phyloP scores from a whole-genome alignment of 2,888 invertebrate species.

The Sarcophaga caerulescens region DNA sequence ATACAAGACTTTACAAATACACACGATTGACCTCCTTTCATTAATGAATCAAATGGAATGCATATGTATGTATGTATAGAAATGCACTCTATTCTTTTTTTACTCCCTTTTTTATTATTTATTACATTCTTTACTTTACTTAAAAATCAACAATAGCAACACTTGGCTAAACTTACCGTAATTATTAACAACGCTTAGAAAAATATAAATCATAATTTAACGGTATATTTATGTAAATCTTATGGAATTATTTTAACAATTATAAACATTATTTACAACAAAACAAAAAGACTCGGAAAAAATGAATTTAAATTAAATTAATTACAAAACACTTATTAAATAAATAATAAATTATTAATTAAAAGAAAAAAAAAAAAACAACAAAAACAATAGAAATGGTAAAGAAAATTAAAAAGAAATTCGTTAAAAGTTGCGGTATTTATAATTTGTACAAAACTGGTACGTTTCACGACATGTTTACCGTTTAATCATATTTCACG shows the following conservation, averaged over 20 bases:
- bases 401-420: slow-evolving; percentile 11
- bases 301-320: not conserved
- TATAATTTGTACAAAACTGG: slow-evolving; percentile 12
- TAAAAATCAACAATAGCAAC: not conserved
- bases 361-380: slow-evolving; percentile 25
- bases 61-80: not conserved
- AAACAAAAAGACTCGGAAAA: slow-evolving; percentile 10
- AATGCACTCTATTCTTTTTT: not conserved
- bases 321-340: slow-evolving; percentile 46
- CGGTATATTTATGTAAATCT: slow-evolving; percentile 23
- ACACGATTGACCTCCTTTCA: slow-evolving; percentile 3
- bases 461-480: slow-evolving; percentile 76
- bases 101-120: not conserved
- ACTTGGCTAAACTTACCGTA: slow-evolving; percentile 78
- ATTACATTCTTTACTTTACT: not conserved
- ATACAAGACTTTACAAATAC: not conserved
- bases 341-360: slow-evolving; percentile 19
- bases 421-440: slow-evolving; percentile 25
- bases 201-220: slow-evolving; percentile 79
- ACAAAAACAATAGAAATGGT: not conserved
- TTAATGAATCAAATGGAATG: not conserved
- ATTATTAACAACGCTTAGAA: slow-evolving; percentile 79
- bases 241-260: slow-evolving; percentile 62
- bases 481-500: slow-evolving; percentile 80
- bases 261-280: slow-evolving; percentile 20